Evolutionary conservation across 2,888 invertebrate species (phyloP).

Genomic region (Scrobipalpa atriplicella): DNA sequence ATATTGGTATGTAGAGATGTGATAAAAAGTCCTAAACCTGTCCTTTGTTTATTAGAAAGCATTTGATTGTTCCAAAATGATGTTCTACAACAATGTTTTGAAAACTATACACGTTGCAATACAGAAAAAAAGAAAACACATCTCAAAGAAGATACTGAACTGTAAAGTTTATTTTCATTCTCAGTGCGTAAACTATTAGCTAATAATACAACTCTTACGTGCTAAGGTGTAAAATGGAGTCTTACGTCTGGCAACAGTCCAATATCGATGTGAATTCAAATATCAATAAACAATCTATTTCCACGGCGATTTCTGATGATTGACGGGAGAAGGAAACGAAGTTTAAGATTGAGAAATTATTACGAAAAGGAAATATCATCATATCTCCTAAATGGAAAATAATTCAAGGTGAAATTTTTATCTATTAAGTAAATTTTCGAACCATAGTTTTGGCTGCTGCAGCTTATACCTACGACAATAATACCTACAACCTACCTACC

Average conservation of each 20-base stretch:
- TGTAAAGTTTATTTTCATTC: conserved; percentile 24
- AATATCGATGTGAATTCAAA: conserved; percentile 12
- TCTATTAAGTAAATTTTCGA: not conserved
- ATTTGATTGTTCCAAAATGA: not conserved
- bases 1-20: not conserved
- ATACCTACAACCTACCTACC: too few species aligned
- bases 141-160: not conserved
- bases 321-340: not conserved
- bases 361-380: not conserved
- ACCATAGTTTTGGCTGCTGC: too few species aligned
- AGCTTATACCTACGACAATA: too few species aligned
- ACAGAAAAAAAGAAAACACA: not conserved
- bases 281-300: conserved; percentile 15
- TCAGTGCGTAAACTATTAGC: conserved; percentile 1
- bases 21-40: too few species aligned
- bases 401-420: not conserved
- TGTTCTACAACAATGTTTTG: not conserved
- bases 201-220: conserved; percentile 14
- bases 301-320: conserved; percentile 1
- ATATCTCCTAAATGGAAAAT: not conserved
- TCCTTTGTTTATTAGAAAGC: not conserved
- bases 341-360: not conserved
- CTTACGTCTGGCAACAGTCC: conserved; percentile 13
- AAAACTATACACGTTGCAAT: too few species aligned
- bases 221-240: conserved; percentile 17